These are phyloP conservation scores for Allygus modestus DNA, from an alignment of 2,888 invertebrate genomes.

Conservation along the genomic window DNA sequence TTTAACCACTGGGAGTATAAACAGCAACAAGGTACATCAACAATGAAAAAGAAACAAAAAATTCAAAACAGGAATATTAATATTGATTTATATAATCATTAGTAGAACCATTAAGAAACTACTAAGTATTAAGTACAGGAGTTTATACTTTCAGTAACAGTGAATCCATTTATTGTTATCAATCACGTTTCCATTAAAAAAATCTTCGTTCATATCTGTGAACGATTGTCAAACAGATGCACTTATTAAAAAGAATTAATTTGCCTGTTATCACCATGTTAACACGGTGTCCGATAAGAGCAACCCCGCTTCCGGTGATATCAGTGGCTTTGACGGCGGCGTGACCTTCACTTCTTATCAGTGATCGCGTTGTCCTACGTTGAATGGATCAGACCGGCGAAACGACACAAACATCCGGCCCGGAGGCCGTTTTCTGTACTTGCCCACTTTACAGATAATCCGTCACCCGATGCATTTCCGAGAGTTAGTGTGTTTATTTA, in stretches of 20 bases:
- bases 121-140: too few species aligned
- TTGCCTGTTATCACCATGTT: conserved; percentile 23
- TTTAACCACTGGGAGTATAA: too few species aligned
- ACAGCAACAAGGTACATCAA: too few species aligned
- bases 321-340: background rate
- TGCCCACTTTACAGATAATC: background rate
- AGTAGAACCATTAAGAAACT: too few species aligned
- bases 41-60: too few species aligned
- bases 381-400: background rate
- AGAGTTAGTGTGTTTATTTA: too few species aligned
- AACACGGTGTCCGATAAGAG: background rate
- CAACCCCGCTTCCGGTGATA: conserved; percentile 19
- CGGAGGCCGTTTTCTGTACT: conserved; percentile 15
- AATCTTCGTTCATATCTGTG: background rate
- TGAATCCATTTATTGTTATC: background rate
- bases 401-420: conserved; percentile 18
- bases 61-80: too few species aligned
- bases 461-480: too few species aligned
- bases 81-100: too few species aligned
- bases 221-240: background rate
- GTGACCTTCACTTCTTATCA: conserved; percentile 24
- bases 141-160: background rate
- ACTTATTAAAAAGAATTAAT: conserved; percentile 32
- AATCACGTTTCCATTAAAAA: background rate
- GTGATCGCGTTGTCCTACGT: background rate